Percentiles rank a stretch among this genome's conserved stretches.
phyloP scores from a whole-genome alignment of 1,140 invertebrate genomes.

The Arctopsyche grandis region DNA sequence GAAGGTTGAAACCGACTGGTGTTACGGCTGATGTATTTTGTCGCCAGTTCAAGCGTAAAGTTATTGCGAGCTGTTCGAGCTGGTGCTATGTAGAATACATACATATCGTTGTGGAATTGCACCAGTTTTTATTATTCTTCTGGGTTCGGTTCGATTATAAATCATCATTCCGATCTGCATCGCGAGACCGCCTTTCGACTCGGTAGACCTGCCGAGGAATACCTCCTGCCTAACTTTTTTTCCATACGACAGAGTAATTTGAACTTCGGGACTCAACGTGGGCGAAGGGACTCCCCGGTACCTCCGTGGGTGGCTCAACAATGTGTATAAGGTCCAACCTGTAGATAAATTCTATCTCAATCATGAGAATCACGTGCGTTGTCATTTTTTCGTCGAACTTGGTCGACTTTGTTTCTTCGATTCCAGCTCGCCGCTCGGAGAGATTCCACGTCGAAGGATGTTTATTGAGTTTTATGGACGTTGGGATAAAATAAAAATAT shows the following conservation, averaged over 20 bases:
- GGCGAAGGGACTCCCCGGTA: slow-evolving; percentile 8
- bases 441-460: neutral
- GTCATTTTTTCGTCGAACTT: neutral
- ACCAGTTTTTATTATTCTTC: no score
- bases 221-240: neutral
- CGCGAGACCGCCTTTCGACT: neutral
- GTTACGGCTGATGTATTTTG: slow-evolving; percentile 28
- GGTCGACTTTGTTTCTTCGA: no score
- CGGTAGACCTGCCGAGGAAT: neutral
- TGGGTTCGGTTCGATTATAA: neutral
- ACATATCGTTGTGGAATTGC: no score
- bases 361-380: slow-evolving; percentile 6
- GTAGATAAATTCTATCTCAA: slow-evolving; percentile 18
- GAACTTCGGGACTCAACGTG: neutral
- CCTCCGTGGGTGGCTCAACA: slow-evolving; percentile 33
- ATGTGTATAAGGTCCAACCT: neutral
- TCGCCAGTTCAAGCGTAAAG: slow-evolving; percentile 35
- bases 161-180: slow-evolving; percentile 2
- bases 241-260: neutral
- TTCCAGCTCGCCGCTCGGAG: no score
- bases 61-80: neutral
- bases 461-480: slow-evolving; percentile 10
- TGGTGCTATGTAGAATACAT: neutral
- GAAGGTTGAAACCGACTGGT: slow-evolving; percentile 6
- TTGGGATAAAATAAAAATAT: neutral